A percentile compares a stretch with the other conserved stretches of the same genome.
phyloP scores from a whole-genome alignment of 2,113 vertebrate species.

The Copsychus sechellarum region DNA sequence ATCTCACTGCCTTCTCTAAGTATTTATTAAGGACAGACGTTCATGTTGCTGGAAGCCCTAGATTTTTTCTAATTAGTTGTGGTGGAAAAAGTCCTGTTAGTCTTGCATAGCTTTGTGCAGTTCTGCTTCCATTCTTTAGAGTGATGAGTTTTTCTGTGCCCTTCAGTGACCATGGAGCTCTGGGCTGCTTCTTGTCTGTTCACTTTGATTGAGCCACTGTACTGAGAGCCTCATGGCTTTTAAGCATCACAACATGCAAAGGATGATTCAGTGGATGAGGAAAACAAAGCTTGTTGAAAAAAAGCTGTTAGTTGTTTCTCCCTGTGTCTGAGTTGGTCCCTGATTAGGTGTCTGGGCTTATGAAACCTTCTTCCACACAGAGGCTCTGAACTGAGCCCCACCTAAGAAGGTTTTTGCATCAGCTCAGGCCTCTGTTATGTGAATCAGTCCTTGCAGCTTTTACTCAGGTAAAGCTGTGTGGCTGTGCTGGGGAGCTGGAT shows the following conservation, averaged over 20 bases:
- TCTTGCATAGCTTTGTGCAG: not conserved
- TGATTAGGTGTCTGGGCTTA: not conserved
- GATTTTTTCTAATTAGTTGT: not conserved
- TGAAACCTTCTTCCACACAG: not conserved
- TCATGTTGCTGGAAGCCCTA: not conserved
- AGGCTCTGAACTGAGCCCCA: not conserved
- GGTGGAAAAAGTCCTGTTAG: not conserved
- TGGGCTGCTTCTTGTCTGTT: not conserved
- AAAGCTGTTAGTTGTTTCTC: not conserved
- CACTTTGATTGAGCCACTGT: not conserved
- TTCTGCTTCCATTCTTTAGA: not conserved
- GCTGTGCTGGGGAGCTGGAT: fast-evolving
- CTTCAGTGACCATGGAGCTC: not conserved
- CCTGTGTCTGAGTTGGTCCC: not conserved
- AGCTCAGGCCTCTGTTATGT: not conserved
- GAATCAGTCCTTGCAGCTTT: not conserved
- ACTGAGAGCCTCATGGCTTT: not conserved
- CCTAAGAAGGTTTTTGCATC: not conserved
- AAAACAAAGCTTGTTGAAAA: not conserved
- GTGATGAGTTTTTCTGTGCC: not conserved
- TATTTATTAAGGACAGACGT: not conserved
- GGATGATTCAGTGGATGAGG: not conserved
- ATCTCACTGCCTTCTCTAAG: not conserved
- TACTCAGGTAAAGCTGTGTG: not conserved
- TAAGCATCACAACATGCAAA: not conserved